Base-by-base conservation (phyloP, 1,140 invertebrate species). In the Magallana angulata region DNA sequence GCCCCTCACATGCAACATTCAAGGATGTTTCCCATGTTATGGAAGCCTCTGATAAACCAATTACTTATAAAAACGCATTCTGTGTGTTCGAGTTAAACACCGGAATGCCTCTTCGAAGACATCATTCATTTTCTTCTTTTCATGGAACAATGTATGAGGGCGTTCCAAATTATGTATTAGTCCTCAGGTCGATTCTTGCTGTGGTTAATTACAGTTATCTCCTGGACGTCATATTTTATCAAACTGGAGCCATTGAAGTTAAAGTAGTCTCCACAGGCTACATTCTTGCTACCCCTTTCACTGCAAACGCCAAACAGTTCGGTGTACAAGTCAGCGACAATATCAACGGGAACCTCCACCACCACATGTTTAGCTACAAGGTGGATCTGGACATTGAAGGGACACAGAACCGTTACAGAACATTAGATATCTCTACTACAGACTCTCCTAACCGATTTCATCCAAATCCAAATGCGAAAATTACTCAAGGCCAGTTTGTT, bases 171-270 rank as follows among this genome's bases (percentile, higher is more conserved):
- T 24, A 84, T 56, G 89, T 90, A 1, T 87, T 94, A 2, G 88
- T 91, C 1, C 11, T 93, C 2, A 89, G 92, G 7, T 85, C 91
- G 18, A 90, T 92, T 24, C 57, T 88, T 14, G 89, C 89, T 7
- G 87, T 92, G 12, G 89, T 82, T 57, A 93, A 93, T 86, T 94
- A 93, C 85, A 91, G 93, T 83, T 93, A 94, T 86, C 91, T 94
- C 18, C 85, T 93, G 18, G 93, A 94, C 87, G 89, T 91, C 68
- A 88, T 92, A 11, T 94, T 94, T 80, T 93, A 93, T 84, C 91
- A 90, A 80, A 93, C 92, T 81, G 93, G 92, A 4, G 92, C 89
- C 24, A 36, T 94, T 6, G 90, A 93, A 71, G 88, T 91, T 1
- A 90, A 90, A 58, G 89, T 87, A 11, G 68, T 90, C 12, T 91